These are phyloP conservation scores for Trichonephila inaurata DNA, from an alignment of 1,140 invertebrate genomes.

Conservation along the genomic window DNA sequence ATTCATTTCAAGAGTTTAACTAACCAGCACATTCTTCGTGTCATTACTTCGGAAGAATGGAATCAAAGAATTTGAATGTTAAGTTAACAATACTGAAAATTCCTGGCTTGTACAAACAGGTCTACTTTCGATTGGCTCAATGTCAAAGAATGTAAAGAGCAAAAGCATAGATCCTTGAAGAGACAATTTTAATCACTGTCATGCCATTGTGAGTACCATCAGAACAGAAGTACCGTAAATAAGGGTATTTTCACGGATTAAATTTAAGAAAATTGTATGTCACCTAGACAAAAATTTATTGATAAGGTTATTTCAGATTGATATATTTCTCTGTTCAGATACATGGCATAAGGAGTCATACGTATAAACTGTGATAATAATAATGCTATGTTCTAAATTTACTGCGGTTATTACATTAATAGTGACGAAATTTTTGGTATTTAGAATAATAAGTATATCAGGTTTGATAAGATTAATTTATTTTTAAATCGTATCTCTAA, in stretches of 20 bases:
- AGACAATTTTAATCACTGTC: conserved; percentile 15
- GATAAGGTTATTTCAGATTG: too few species aligned
- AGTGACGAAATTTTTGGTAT: too few species aligned
- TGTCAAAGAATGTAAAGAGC: conserved; percentile 32
- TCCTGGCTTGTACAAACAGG: background rate
- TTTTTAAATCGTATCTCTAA: too few species aligned
- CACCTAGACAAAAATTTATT: too few species aligned
- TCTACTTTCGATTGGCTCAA: conserved; percentile 13
- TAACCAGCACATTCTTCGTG: background rate
- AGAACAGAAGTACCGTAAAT: background rate
- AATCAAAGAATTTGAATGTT: background rate
- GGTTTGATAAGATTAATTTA: too few species aligned
- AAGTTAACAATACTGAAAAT: conserved; percentile 8
- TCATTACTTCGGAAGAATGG: background rate
- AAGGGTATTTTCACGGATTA: background rate
- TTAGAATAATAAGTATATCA: too few species aligned
- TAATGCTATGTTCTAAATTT: too few species aligned
- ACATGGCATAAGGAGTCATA: too few species aligned
- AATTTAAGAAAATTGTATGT: background rate
- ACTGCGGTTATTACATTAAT: too few species aligned
- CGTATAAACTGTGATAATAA: too few species aligned
- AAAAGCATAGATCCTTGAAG: background rate
- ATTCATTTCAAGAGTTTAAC: background rate
- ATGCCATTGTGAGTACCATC: background rate
- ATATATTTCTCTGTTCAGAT: too few species aligned